Percentiles rank a stretch among this genome's conserved stretches.
Evolutionary conservation across 30 jellyfish, hydroid and myxozoan genomes (phyloP).

Genomic region (Turritopsis rubra): DNA sequence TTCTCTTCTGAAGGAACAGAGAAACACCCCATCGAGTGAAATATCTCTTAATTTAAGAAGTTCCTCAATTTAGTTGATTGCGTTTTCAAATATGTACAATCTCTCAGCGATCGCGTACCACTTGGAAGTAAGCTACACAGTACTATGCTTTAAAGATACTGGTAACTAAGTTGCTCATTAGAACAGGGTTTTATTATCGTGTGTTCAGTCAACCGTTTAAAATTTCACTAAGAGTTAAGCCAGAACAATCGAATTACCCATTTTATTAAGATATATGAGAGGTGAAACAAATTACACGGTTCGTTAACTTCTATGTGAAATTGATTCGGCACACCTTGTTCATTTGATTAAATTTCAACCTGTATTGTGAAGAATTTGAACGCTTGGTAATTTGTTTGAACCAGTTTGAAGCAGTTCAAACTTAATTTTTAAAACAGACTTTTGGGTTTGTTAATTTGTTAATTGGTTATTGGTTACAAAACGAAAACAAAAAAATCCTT

Average conservation of each 20-base stretch:
- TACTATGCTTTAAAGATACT: not conserved
- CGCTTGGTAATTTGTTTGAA: not conserved
- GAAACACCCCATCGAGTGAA: not conserved
- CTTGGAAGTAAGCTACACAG: not conserved
- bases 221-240: not conserved
- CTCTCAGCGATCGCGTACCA: not conserved
- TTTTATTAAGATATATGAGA: not conserved
- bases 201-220: not conserved
- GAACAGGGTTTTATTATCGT: not conserved
- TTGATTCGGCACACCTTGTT: not conserved
- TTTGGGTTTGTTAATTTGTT: too few relatives aligned
- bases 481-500: too few relatives aligned
- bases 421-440: not conserved
- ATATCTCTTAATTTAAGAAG: not conserved
- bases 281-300: not conserved
- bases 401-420: too few relatives aligned
- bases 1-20: not conserved
- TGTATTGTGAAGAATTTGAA: not conserved
- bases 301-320: not conserved
- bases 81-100: not conserved
- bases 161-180: not conserved
- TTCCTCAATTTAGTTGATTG: not conserved
- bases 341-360: not conserved
- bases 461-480: too few relatives aligned
- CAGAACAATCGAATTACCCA: not conserved